These are phyloP conservation scores for Dasysyrphus tricinctus DNA, from an alignment of 2,888 invertebrate species.

Conservation along the genomic window DNA sequence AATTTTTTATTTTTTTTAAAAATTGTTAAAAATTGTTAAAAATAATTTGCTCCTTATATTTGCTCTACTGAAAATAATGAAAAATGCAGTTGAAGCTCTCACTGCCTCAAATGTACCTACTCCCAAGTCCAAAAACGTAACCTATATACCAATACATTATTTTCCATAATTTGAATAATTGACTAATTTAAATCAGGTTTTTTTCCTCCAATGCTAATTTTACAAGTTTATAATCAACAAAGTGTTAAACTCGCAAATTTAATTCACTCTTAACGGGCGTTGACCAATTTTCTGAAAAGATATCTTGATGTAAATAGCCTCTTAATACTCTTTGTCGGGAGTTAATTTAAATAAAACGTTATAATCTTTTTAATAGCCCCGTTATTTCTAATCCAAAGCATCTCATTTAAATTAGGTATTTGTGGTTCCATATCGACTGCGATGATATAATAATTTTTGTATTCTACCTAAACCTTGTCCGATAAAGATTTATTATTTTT, in stretches of 20 bases:
- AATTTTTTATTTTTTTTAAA: no score
- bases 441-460: background rate
- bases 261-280: background rate
- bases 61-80: no score
- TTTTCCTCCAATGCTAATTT: background rate
- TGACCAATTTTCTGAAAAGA: background rate
- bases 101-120: no score
- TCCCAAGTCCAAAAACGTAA: no score
- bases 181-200: no score
- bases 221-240: background rate
- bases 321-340: no score
- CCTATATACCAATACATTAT: no score
- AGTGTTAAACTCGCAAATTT: background rate
- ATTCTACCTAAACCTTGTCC: background rate
- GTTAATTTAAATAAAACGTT: constrained; percentile 2
- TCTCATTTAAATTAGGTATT: constrained; percentile 54
- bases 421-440: background rate
- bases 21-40: no score
- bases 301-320: background rate
- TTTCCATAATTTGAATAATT: no score
- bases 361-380: background rate
- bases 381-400: constrained; percentile 12
- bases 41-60: no score
- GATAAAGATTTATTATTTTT: constrained; percentile 39
- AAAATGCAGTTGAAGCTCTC: no score